Conservation (phyloP, 2,797 vertebrate genomes). For the Hephaestus fuliginosus region DNA sequence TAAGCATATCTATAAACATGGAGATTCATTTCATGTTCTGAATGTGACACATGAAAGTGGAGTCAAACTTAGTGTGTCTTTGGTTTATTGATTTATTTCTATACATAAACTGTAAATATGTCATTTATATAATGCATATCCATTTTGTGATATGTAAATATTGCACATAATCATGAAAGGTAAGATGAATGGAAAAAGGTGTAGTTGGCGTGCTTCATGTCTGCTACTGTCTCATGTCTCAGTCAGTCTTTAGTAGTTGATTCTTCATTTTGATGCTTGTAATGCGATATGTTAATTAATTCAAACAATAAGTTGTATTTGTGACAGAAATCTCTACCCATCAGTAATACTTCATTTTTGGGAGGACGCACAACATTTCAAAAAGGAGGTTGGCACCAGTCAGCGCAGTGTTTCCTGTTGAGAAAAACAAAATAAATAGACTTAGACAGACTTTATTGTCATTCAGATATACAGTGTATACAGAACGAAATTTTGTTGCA, state of each 20-base stretch:
- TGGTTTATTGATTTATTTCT: neutral
- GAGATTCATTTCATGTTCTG: neutral
- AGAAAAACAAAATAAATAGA: neutral
- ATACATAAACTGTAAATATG: slow-evolving; percentile 12
- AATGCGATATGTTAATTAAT: slow-evolving; percentile 15
- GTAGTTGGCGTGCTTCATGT: neutral
- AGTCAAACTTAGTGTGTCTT: neutral
- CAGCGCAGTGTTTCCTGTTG: slow-evolving; percentile 93
- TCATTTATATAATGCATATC: slow-evolving; percentile 6
- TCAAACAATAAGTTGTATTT: no score
- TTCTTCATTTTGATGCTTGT: neutral
- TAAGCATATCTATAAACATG: no score
- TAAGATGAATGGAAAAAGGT: neutral
- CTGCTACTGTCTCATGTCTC: neutral
- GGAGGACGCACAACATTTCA: slow-evolving; percentile 95
- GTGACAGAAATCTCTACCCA: neutral
- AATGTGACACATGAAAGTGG: slow-evolving; percentile 1
- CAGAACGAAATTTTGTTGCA: no score
- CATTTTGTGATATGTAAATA: slow-evolving; percentile 37
- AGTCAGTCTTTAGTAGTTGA: neutral
- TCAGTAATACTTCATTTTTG: slow-evolving; percentile 86
- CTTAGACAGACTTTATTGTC: no score
- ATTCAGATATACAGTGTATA: no score
- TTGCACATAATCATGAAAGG: slow-evolving; percentile 35
- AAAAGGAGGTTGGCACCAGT: slow-evolving; percentile 94